Percentiles rank a stretch among this genome's conserved stretches.
Evolutionary conservation across 2,797 vertebrate genomes (phyloP).

Genomic region (Gymnodraco acuticeps): DNA sequence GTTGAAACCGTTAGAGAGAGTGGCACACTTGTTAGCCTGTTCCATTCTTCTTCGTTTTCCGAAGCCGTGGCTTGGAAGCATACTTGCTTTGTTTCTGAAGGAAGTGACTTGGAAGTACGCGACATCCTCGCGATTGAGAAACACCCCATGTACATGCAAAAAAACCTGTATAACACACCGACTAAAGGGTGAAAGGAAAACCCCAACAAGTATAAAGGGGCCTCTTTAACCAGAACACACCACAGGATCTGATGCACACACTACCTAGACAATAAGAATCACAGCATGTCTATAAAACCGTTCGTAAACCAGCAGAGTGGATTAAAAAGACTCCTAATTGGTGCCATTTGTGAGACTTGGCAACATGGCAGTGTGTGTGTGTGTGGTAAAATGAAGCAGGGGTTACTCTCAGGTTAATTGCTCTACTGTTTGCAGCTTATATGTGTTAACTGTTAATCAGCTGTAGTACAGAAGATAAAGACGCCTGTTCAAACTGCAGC

Average conservation of each 20-base stretch:
- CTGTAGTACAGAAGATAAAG: conserved; percentile 4
- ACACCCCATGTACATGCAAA: no score
- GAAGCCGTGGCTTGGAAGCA: no score
- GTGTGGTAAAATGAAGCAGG: not conserved
- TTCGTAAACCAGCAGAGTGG: conserved; percentile 49
- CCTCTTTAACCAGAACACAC: not conserved
- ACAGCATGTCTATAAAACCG: conserved; percentile 47
- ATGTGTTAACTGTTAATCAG: conserved; percentile 22
- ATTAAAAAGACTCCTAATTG: conserved; percentile 55
- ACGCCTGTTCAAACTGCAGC: not conserved
- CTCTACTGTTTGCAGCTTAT: conserved; percentile 12
- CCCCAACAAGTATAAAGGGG: no score
- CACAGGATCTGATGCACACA: not conserved
- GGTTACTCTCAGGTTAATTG: conserved; percentile 55
- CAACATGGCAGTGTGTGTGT: conserved; percentile 1
- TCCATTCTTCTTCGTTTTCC: no score
- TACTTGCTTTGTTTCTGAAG: no score
- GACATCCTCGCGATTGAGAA: no score
- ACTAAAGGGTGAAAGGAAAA: no score
- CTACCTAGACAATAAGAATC: conserved; percentile 24
- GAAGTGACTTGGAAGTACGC: no score
- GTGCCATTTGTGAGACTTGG: conserved; percentile 47
- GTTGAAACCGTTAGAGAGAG: no score
- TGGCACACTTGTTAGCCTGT: no score
- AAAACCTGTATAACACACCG: no score